Evolutionary conservation across 2,113 vertebrate species (phyloP).

Genomic region (Theristicus caerulescens): DNA sequence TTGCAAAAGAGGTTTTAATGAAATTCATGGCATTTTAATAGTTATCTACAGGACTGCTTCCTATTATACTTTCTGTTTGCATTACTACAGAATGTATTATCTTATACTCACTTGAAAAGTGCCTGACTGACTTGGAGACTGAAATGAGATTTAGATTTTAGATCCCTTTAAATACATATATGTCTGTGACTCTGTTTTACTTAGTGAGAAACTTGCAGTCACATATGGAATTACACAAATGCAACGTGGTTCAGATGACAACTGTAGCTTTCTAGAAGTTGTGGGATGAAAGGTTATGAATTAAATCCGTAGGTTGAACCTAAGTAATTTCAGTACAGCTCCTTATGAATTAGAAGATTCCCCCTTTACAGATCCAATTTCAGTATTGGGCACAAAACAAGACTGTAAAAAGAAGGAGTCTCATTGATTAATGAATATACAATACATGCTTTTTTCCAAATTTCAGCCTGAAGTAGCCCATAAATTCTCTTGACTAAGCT

Average conservation of each 20-base stretch:
- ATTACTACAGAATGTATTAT: not conserved
- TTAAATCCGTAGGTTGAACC: not conserved
- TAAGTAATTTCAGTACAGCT: not conserved
- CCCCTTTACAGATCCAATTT: not conserved
- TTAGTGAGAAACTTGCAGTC: not conserved
- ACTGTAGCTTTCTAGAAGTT: not conserved
- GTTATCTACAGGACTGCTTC: not conserved
- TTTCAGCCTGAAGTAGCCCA: not conserved
- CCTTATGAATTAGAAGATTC: not conserved
- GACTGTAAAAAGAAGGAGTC: not conserved
- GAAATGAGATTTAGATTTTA: not conserved
- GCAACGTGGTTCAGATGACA: not conserved
- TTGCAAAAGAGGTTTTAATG: not conserved
- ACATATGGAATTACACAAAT: not conserved
- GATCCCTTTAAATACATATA: not conserved
- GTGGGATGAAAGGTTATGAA: not conserved
- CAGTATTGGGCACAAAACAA: not conserved
- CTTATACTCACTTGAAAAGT: not conserved
- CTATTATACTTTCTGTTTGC: not conserved
- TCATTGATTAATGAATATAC: conserved; percentile 7
- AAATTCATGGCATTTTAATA: not conserved
- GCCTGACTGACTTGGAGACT: not conserved
- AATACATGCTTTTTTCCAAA: not conserved
- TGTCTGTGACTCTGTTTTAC: not conserved
- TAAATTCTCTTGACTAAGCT: not conserved